Percentiles rank a stretch among this genome's conserved stretches.
Evolutionary conservation across 2,888 invertebrate genomes (phyloP).

Genomic region (Catonia carolina): DNA sequence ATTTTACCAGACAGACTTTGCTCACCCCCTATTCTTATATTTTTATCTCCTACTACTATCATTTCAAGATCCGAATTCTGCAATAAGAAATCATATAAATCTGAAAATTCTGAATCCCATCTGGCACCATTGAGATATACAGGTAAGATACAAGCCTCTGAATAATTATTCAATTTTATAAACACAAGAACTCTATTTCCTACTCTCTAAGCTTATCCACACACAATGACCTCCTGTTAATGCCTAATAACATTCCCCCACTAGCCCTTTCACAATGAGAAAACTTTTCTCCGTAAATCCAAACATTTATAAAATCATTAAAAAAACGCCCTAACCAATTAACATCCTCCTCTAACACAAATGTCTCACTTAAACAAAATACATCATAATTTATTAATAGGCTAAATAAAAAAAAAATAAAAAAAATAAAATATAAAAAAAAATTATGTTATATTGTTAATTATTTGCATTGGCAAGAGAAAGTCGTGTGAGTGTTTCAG

Average conservation of each 20-base stretch:
- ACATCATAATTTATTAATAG: neutral
- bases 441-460: no score
- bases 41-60: conserved; percentile 1
- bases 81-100: neutral
- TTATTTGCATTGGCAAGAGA: no score
- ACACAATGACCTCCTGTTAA: neutral
- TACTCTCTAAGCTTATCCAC: no score
- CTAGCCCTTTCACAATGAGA: conserved; percentile 1
- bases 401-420: no score
- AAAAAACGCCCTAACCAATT: neutral
- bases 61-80: conserved; percentile 4
- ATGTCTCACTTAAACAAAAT: neutral
- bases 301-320: neutral
- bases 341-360: neutral
- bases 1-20: neutral
- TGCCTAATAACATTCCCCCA: conserved; percentile 5
- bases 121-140: neutral
- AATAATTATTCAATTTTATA: neutral
- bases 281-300: neutral
- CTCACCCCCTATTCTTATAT: neutral
- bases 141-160: neutral
- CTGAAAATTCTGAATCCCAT: neutral
- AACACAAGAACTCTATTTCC: neutral
- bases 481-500: no score
- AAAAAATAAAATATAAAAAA: no score